Conservation (phyloP, 2,113 vertebrate genomes). For the Cairina moschata region DNA sequence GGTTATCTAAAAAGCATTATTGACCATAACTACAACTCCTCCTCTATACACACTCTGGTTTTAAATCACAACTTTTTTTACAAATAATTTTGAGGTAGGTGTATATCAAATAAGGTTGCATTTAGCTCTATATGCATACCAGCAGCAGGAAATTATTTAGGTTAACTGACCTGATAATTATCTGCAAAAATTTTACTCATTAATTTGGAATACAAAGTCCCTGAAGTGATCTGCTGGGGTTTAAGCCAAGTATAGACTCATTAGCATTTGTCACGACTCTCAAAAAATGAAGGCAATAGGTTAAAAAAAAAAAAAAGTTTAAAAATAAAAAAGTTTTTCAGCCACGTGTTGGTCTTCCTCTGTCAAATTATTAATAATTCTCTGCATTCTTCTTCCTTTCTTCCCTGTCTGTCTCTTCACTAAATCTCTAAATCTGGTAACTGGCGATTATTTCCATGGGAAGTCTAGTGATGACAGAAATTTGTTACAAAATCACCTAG, state of each 20-base stretch:
- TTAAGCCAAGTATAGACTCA: not conserved
- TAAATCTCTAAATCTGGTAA: not conserved
- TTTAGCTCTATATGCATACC: not conserved
- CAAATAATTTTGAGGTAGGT: not conserved
- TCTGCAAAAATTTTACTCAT: not conserved
- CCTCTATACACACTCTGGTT: not conserved
- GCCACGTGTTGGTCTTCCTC: not conserved
- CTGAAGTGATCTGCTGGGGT: not conserved
- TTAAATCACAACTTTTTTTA: not conserved
- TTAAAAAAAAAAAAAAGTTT: not conserved
- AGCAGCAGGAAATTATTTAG: not conserved
- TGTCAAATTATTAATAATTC: not conserved
- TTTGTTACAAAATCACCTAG: not conserved
- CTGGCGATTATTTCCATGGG: not conserved
- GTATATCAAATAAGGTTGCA: not conserved
- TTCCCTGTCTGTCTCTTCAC: not conserved
- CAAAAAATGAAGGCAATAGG: not conserved
- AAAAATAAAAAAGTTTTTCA: not conserved
- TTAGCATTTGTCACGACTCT: not conserved
- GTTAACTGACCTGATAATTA: slow-evolving; percentile 17
- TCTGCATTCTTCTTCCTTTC: not conserved
- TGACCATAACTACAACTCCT: not conserved
- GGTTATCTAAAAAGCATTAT: not conserved
- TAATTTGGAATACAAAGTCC: not conserved
- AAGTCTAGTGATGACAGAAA: not conserved